These are phyloP conservation scores for Caenorhabditis becei DNA, from an alignment of 2,888 invertebrate genomes.

Conservation along the genomic window DNA sequence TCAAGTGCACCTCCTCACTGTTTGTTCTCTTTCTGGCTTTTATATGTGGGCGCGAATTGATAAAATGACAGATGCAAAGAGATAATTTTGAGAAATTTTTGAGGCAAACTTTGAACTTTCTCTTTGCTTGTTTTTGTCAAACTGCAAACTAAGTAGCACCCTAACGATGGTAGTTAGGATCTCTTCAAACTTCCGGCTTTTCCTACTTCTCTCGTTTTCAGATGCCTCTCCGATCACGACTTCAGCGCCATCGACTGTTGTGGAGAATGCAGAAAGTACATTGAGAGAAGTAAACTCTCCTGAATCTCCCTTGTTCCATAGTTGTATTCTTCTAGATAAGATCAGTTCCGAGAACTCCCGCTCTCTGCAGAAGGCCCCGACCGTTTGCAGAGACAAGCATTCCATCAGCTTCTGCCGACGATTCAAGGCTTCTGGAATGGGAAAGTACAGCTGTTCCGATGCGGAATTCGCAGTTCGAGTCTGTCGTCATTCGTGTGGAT, in stretches of 20 bases:
- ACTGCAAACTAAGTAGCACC: no score
- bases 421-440: conserved; percentile 73
- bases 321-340: conserved; percentile 73
- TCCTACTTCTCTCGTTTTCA: no score
- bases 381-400: conserved; percentile 71
- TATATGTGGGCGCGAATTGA: conserved; percentile 51
- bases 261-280: conserved; percentile 71
- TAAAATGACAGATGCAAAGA: conserved; percentile 11
- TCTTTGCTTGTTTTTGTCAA: no score
- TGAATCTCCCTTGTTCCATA: conserved; percentile 21
- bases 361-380: conserved; percentile 65
- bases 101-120: no score
- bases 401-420: conserved; percentile 71
- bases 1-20: conserved; percentile 40
- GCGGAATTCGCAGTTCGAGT: conserved; percentile 75
- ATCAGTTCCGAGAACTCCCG: conserved; percentile 71
- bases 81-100: no score
- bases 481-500: conserved; percentile 73
- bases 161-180: no score
- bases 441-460: conserved; percentile 73
- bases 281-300: conserved; percentile 61
- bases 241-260: conserved; percentile 75
- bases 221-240: conserved; percentile 74
- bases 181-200: no score
- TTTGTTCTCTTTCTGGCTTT: conserved; percentile 38